Evolutionary conservation across 2,113 vertebrate genomes (phyloP), one percentile per base, ranked within the genome.

Genomic region (Centropus unirufus): DNA sequence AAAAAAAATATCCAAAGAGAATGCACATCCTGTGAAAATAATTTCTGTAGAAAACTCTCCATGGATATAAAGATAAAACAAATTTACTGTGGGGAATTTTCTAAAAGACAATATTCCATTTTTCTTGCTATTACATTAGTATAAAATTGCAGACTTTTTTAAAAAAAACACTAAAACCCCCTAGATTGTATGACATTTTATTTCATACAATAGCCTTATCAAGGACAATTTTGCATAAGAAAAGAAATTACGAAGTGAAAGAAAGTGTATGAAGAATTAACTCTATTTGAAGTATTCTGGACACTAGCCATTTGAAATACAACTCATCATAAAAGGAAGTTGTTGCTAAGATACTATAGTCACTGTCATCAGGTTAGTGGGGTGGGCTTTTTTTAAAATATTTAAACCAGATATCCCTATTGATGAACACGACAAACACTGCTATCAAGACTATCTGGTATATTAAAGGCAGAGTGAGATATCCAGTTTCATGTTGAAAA

Each of bases 311-410:
- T 84, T 88, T 85, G 82, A 83, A 83, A 92, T 92, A 74, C 27
- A 92, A 86, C 21, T 76, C 55, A 55, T 47, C 0, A 0, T 54
- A 74, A 91, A 92, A 77, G 14, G 51, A 63, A 63, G 20, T 6
- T 59, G 63, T 95, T 95, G 89, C 95, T 95, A 95, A 44, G 94
- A 90, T 77, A 95, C 70, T 42, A 11, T 70, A 81, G 27, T 23
- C 59, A 62, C 34, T 77, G 46, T 47, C 82, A 83, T 85, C 78
- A 77, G 51, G 1, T 7, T 55, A 77, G 92, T 67, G 17, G 42
- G 14, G 15, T 46, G 13, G 73, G 8, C 1, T 39, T 22, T 51
- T 80, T 62, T 46, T 14, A 4, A 9, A 30, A 29, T 74, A 63
- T 64, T 55, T 82, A 58, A 93, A 49, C 11, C n/a, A 80, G 72